Percentiles rank a stretch among this genome's conserved stretches.
Evolutionary conservation across 2,888 invertebrate species (phyloP).

Genomic region (Lomographa bimaculata): DNA sequence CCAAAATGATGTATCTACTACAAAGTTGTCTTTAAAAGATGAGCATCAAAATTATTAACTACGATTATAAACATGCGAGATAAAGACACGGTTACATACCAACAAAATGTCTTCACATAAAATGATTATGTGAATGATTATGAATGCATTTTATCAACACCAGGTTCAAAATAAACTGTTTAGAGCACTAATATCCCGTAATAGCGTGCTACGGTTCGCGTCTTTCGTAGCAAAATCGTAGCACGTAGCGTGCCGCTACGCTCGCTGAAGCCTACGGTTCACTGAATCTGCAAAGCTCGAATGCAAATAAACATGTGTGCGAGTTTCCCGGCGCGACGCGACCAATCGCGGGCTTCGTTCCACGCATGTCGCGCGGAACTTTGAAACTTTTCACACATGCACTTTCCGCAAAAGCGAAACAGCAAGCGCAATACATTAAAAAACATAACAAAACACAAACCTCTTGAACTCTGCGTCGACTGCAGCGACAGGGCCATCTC

Average conservation of each 20-base stretch:
- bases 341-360: slow-evolving; percentile 68
- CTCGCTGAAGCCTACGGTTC: slow-evolving; percentile 71
- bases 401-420: no score
- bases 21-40: no score
- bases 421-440: slow-evolving; percentile 45
- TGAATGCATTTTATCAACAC: no score
- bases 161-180: no score
- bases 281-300: slow-evolving; percentile 78
- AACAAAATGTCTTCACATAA: slow-evolving; percentile 3
- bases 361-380: slow-evolving; percentile 77
- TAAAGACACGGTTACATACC: no score
- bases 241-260: slow-evolving; percentile 64
- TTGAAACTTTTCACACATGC: slow-evolving; percentile 75
- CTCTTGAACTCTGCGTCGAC: slow-evolving; percentile 82
- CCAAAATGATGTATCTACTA: no score
- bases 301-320: slow-evolving; percentile 82
- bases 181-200: no score
- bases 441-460: slow-evolving; percentile 57
- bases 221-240: slow-evolving; percentile 46
- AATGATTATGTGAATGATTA: no score
- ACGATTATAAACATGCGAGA: no score
- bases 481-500: slow-evolving; percentile 84
- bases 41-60: no score
- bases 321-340: slow-evolving; percentile 50
- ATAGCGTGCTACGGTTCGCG: slow-evolving; percentile 20